phyloP scores from a whole-genome alignment of 92 coral and sea anemone species.

The Heliopora coerulea region DNA sequence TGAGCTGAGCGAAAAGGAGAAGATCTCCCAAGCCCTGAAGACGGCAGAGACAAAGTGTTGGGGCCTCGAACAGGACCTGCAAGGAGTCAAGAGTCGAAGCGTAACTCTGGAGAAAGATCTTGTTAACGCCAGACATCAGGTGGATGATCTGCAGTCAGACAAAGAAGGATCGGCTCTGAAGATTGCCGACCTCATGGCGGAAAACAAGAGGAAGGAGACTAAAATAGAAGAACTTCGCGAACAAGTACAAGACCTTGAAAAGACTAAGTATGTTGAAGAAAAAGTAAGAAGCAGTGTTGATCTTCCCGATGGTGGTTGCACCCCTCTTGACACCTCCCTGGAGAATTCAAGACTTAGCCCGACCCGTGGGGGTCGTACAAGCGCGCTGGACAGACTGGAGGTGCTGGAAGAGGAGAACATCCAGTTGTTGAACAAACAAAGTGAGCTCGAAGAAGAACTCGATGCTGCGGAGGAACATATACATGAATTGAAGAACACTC shows the following conservation, averaged over 20 bases:
- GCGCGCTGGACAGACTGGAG: constrained; percentile 9
- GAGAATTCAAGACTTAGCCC: constrained; percentile 5
- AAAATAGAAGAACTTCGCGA: constrained; percentile 14
- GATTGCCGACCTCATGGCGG: not conserved
- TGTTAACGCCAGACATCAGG: not conserved
- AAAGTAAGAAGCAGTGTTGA: not conserved
- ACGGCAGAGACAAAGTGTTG: constrained; percentile 25
- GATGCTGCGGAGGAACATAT: constrained; percentile 39
- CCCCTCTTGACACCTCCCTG: constrained; percentile 17
- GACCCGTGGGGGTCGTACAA: constrained; percentile 1
- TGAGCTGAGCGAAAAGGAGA: constrained; percentile 32
- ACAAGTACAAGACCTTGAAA: constrained; percentile 22
- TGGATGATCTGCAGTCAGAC: not conserved
- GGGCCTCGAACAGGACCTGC: not conserved
- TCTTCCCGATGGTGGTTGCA: constrained; percentile 10
- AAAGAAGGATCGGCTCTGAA: constrained; percentile 2
- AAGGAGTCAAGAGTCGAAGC: not conserved
- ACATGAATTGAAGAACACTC: constrained; percentile 29
- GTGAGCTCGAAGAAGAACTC: constrained; percentile 34
- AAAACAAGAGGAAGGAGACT: constrained; percentile 1
- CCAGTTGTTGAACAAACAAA: constrained; percentile 28
- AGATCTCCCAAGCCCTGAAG: constrained; percentile 21
- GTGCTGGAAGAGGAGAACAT: constrained; percentile 36
- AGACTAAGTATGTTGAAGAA: not conserved
- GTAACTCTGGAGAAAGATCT: not conserved